These are phyloP conservation scores for Gryon sp. DNA, from an alignment of 1,140 invertebrate genomes.

Conservation along the genomic window DNA sequence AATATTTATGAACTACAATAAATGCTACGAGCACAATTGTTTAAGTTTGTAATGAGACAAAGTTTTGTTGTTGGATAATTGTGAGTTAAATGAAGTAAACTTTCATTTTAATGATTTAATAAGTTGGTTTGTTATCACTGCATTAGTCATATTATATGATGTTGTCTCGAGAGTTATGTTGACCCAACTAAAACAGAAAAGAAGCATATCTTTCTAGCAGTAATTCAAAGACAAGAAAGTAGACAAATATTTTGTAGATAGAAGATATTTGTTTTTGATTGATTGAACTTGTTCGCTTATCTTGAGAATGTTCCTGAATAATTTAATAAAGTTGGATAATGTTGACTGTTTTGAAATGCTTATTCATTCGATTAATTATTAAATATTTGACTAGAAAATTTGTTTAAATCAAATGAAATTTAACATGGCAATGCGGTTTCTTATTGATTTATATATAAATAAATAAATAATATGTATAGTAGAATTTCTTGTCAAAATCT, in stretches of 20 bases:
- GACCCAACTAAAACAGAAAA: constrained; percentile 1
- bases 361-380: no score
- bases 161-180: constrained; percentile 7
- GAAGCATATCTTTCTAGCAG: constrained; percentile 6
- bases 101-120: constrained; percentile 4
- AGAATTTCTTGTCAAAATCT: no score
- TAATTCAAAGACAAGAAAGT: constrained; percentile 7
- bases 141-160: constrained; percentile 13
- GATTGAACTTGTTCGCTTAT: constrained; percentile 5
- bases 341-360: no score
- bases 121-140: constrained; percentile 12
- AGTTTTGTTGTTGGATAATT: neutral
- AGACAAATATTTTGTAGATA: constrained; percentile 22
- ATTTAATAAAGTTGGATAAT: neutral
- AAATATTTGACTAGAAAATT: no score
- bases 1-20: no score
- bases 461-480: no score
- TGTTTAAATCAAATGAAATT: no score
- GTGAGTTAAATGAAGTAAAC: neutral
- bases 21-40: no score
- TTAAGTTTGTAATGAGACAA: no score
- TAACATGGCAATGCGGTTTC: no score
- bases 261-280: neutral
- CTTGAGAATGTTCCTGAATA: constrained; percentile 8
- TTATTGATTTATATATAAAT: no score